phyloP scores from a whole-genome alignment of 1,140 invertebrate genomes.

The Cherax destructor region DNA sequence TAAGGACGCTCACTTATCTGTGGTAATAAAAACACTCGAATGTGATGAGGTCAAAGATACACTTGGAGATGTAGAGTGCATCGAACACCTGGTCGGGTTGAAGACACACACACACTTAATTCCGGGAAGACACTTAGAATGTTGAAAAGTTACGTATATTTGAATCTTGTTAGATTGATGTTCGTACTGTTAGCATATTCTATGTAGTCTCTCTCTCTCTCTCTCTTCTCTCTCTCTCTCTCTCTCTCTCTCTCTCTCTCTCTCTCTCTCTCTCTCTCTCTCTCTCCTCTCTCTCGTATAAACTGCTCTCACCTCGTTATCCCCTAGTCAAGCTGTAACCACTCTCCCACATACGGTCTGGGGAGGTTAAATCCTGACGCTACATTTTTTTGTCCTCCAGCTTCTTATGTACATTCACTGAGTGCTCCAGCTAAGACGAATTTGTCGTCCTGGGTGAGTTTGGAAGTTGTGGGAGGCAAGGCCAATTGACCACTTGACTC shows the following conservation, averaged over 20 bases:
- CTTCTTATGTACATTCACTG: not conserved
- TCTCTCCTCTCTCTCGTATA: not conserved
- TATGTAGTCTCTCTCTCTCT: no score
- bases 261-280: not conserved
- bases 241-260: conserved; percentile 16
- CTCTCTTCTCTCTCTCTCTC: conserved; percentile 7
- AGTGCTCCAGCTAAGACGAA: not conserved
- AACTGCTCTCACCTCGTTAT: not conserved
- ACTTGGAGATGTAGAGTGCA: no score
- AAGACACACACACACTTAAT: no score
- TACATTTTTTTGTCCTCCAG: not conserved
- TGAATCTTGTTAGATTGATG: no score
- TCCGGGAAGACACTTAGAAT: no score
- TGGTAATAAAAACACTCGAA: no score
- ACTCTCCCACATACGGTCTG: not conserved
- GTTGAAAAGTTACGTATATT: no score
- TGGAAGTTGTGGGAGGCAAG: not conserved
- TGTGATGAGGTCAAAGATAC: no score
- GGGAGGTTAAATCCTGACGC: not conserved
- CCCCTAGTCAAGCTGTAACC: not conserved
- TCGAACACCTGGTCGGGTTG: no score
- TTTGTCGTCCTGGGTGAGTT: not conserved
- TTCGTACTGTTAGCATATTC: no score
- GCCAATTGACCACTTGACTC: no score
- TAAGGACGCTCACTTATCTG: no score